A percentile compares a stretch with the other conserved stretches of the same genome.
Conservation (phyloP, 2,113 vertebrate species). For the Copsychus sechellarum region DNA sequence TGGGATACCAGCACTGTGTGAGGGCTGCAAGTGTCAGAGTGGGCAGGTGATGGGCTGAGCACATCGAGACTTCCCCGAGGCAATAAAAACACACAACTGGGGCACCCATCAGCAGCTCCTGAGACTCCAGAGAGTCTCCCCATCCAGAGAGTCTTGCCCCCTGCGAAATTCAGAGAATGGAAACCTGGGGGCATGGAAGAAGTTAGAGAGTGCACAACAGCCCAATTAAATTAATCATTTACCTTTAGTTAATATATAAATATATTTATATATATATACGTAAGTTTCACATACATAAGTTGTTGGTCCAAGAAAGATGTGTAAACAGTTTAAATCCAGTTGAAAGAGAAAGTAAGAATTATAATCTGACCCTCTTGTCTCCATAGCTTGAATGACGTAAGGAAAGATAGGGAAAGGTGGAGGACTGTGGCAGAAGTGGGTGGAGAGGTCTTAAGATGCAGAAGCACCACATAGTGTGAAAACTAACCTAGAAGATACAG, state of each 20-base stretch:
- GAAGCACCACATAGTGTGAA: neutral
- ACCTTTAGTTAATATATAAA: neutral
- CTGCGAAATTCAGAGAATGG: neutral
- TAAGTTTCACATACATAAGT: neutral
- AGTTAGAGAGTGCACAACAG: neutral
- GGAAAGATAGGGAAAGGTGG: neutral
- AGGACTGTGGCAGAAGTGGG: neutral
- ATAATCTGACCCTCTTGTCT: neutral
- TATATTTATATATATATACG: rapidly evolving
- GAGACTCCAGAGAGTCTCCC: neutral
- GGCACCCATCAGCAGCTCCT: neutral
- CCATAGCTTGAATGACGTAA: neutral
- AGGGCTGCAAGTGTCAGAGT: neutral
- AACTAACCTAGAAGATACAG: neutral
- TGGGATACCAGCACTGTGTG: neutral
- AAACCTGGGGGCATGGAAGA: neutral
- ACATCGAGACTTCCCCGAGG: neutral
- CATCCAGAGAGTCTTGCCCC: rapidly evolving
- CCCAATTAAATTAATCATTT: neutral
- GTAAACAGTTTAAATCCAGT: neutral
- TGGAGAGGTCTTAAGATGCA: neutral
- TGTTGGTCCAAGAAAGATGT: neutral
- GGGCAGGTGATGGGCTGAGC: neutral
- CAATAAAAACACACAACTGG: neutral
- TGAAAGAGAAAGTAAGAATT: neutral